Evolutionary conservation across 2,888 invertebrate species (phyloP).

Genomic region (Pterostichus madidus): DNA sequence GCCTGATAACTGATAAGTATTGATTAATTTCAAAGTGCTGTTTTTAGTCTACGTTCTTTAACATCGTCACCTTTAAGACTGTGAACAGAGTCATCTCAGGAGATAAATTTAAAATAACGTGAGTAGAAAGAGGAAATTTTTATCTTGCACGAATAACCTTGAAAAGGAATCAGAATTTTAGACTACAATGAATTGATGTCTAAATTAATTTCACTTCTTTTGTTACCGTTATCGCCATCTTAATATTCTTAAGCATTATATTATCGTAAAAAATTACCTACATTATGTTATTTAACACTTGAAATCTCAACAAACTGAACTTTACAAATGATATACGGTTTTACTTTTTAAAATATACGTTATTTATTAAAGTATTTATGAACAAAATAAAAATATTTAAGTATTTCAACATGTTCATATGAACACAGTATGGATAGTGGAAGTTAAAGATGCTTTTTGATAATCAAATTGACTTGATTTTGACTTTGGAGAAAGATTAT

Average conservation of each 20-base stretch:
- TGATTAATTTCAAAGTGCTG: conserved; percentile 17
- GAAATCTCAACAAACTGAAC: too few relatives aligned
- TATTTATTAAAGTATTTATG: too few relatives aligned
- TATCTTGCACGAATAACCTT: neutral
- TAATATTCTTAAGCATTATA: neutral
- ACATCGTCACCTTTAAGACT: neutral
- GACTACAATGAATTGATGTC: conserved; percentile 10
- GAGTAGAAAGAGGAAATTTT: neutral
- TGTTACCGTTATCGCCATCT: neutral
- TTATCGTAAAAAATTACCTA: neutral
- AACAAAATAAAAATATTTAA: too few relatives aligned
- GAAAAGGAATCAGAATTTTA: conserved; percentile 8
- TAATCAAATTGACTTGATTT: too few relatives aligned
- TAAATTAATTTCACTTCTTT: conserved; percentile 32
- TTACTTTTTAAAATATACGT: too few relatives aligned
- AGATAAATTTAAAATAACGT: neutral
- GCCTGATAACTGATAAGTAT: conserved; percentile 3
- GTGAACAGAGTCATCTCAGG: neutral
- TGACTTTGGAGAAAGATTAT: too few relatives aligned
- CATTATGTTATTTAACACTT: too few relatives aligned
- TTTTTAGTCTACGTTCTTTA: conserved; percentile 44
- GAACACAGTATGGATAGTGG: too few relatives aligned
- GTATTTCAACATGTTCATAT: too few relatives aligned
- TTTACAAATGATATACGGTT: too few relatives aligned
- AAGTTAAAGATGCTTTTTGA: too few relatives aligned